Evolutionary conservation across 2,113 vertebrate species (phyloP).

Genomic region (Bos taurus): ARS-UCD2.0 NC_037343.1:43992001-43992500

Average conservation of each 20-base stretch:
- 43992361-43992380: not conserved
- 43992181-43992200: not conserved
- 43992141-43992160: not conserved
- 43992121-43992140: not conserved
- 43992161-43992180: not conserved
- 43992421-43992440: not conserved
- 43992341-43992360: not conserved
- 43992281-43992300: not conserved
- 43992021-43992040: not conserved
- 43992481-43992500: not conserved
- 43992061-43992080: not conserved
- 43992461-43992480: not conserved
- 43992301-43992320: not conserved
- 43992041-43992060: not conserved
- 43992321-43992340: not conserved
- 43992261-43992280: not conserved
- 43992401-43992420: not conserved
- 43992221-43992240: not conserved
- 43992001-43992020: not conserved
- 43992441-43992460: not conserved
- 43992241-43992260: not conserved
- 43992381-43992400: not conserved
- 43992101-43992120: not conserved
- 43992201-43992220: not conserved
- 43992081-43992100: not conserved